A percentile compares a stretch with the other conserved stretches of the same genome.
phyloP scores from a whole-genome alignment of 2,113 vertebrate genomes.

The Scolopax mira region DNA sequence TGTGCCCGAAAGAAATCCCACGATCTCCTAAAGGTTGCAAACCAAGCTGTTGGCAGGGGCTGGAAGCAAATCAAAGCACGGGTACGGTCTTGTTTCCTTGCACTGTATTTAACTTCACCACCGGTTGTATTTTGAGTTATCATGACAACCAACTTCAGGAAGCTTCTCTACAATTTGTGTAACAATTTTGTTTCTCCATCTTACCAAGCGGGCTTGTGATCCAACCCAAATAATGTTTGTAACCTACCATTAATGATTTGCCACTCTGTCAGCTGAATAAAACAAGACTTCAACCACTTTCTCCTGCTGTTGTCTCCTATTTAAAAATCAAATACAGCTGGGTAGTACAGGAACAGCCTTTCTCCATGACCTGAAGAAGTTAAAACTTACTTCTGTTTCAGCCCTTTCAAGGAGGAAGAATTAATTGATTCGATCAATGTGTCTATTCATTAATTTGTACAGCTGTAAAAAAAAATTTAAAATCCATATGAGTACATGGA shows the following conservation, averaged over 20 bases:
- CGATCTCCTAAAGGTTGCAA: background rate
- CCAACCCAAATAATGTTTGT: constrained; percentile 74
- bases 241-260: constrained; percentile 63
- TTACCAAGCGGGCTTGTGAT: constrained; percentile 68
- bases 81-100: constrained; percentile 18
- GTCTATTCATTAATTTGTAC: background rate
- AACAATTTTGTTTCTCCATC: constrained; percentile 67
- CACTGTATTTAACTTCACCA: constrained; percentile 55
- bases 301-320: background rate
- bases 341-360: background rate
- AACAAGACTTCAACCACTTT: constrained; percentile 33
- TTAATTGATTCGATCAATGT: too few species aligned
- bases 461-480: background rate
- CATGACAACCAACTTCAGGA: constrained; percentile 63
- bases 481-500: too few species aligned
- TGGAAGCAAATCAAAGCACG: background rate
- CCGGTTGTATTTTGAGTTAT: constrained; percentile 61
- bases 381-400: background rate
- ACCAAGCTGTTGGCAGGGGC: background rate
- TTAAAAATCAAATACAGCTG: background rate
- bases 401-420: background rate
- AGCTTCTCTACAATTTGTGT: constrained; percentile 53
- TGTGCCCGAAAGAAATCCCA: background rate
- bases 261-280: constrained; percentile 77
- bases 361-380: background rate